phyloP scores from a whole-genome alignment of 1,140 invertebrate genomes.

The Sesamia nonagrioides region DNA sequence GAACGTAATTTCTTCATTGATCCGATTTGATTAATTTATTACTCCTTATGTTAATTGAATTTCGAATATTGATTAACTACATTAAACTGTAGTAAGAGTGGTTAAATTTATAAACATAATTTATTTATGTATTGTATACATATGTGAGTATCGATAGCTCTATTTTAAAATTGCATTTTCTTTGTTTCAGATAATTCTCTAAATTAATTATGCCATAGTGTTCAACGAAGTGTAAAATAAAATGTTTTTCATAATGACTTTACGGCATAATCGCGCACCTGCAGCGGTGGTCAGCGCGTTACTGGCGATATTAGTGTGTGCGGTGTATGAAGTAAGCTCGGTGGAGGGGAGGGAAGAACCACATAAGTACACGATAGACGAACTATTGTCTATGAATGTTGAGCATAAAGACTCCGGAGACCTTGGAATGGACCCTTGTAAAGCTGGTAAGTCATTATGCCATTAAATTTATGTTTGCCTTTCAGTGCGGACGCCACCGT shows the following conservation, averaged over 20 bases:
- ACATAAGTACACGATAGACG: slow-evolving; percentile 90
- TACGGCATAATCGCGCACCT: slow-evolving; percentile 62
- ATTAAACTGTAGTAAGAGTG: neutral
- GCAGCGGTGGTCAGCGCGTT: slow-evolving; percentile 58
- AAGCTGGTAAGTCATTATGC: slow-evolving; percentile 90
- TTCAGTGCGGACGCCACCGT: no score
- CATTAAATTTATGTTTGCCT: neutral
- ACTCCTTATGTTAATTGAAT: neutral
- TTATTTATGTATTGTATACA: no score
- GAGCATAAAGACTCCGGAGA: slow-evolving; percentile 91
- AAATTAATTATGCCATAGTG: slow-evolving; percentile 69
- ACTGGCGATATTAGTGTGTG: slow-evolving; percentile 69
- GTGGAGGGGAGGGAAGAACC: slow-evolving; percentile 72
- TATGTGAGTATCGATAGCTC: no score
- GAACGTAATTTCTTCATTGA: neutral
- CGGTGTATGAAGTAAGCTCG: slow-evolving; percentile 61
- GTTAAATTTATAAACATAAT: neutral
- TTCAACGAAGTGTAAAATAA: slow-evolving; percentile 56
- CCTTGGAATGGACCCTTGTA: slow-evolving; percentile 94
- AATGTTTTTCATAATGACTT: slow-evolving; percentile 69
- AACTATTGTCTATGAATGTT: slow-evolving; percentile 90
- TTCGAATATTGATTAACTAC: neutral
- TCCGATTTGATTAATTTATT: slow-evolving; percentile 14
- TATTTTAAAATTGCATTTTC: slow-evolving; percentile 24
- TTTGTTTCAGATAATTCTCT: slow-evolving; percentile 73